Conservation (phyloP, 2,888 invertebrate species). For the Caenorhabditis sp. region DNA sequence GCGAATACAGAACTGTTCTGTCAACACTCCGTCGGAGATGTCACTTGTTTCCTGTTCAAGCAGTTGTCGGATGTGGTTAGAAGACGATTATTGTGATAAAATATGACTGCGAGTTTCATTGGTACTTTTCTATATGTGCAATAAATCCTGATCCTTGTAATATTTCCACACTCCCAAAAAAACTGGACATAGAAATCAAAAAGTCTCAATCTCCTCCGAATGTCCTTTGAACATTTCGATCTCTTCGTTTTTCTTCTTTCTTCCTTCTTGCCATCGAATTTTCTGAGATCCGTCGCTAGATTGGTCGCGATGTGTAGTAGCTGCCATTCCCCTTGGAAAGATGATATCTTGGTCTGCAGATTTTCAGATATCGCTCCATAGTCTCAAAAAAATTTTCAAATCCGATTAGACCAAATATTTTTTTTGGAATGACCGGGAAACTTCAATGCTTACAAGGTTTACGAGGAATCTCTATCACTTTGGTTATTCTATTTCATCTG, state of each 20-base stretch:
- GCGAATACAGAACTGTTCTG: conserved; percentile 71
- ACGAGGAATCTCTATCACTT: conserved; percentile 47
- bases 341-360: too few relatives aligned
- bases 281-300: too few relatives aligned
- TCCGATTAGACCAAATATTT: not conserved
- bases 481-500: conserved; percentile 61
- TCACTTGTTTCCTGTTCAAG: conserved; percentile 74
- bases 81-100: conserved; percentile 49
- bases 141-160: not conserved
- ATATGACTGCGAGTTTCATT: not conserved
- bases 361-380: too few relatives aligned
- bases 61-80: conserved; percentile 68
- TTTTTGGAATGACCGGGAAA: conserved; percentile 22
- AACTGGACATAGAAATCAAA: too few relatives aligned
- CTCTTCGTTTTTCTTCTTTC: too few relatives aligned
- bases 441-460: conserved; percentile 60
- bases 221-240: too few relatives aligned
- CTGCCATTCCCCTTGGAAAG: too few relatives aligned
- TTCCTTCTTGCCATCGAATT: too few relatives aligned
- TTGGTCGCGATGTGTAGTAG: too few relatives aligned
- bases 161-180: too few relatives aligned
- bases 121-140: not conserved
- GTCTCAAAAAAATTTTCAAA: not conserved
- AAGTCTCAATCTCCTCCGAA: too few relatives aligned
- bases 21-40: conserved; percentile 73